These are phyloP conservation scores for Turritopsis dohrnii DNA, from an alignment of 30 jellyfish, hydroid and myxozoan species.

Conservation along the genomic window DNA sequence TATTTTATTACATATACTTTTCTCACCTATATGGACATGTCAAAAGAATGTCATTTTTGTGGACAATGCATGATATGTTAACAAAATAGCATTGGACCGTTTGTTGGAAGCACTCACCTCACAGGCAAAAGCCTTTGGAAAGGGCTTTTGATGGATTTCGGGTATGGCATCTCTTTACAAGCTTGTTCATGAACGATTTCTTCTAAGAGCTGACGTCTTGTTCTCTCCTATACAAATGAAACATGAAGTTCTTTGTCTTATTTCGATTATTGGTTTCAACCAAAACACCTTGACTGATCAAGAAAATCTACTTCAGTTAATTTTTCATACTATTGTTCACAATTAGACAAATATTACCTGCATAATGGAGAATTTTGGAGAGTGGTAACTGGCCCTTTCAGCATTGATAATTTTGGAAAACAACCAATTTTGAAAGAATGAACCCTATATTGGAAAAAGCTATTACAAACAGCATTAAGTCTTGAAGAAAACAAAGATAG, in stretches of 20 bases:
- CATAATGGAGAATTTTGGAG: conserved; percentile 93
- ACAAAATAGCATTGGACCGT: too few species aligned
- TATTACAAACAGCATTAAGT: neutral
- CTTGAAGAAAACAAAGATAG: neutral
- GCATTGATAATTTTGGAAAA: conserved; percentile 91
- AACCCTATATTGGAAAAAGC: conserved; percentile 37
- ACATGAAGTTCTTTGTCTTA: too few species aligned
- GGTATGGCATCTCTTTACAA: conserved; percentile 40
- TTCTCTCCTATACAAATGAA: conserved; percentile 62
- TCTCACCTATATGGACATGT: too few species aligned
- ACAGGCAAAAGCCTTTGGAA: conserved; percentile 59
- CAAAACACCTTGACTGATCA: too few species aligned
- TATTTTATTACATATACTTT: too few species aligned
- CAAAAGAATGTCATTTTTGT: neutral
- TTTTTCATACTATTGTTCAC: too few species aligned
- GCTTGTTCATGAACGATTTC: conserved; percentile 74
- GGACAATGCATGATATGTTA: neutral
- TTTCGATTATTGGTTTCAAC: too few species aligned
- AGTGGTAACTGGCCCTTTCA: conserved; percentile 94
- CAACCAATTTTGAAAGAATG: conserved; percentile 72
- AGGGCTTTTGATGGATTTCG: conserved; percentile 49
- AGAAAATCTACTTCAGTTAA: too few species aligned
- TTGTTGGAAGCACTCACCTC: conserved; percentile 46
- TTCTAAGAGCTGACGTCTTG: conserved; percentile 86
- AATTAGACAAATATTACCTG: conserved; percentile 47